These are phyloP conservation scores for Turdus rufiventris DNA, from an alignment of 2,113 vertebrate genomes.

Conservation along the genomic window DNA sequence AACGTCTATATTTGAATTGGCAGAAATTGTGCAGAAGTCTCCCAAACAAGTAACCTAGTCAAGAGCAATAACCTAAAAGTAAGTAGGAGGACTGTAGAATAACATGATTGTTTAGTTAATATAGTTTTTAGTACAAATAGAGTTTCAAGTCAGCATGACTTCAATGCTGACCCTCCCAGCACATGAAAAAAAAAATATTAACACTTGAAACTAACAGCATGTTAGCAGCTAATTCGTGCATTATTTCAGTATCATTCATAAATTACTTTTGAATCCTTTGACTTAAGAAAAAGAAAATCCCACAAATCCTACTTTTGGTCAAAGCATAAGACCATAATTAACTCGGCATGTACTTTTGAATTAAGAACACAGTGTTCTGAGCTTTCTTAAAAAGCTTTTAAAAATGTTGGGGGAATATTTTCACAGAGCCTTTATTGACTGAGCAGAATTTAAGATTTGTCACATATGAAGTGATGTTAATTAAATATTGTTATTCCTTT, in stretches of 20 bases:
- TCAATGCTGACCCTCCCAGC: constrained; percentile 43
- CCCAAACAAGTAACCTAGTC: constrained; percentile 30
- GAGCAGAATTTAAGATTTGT: constrained; percentile 72
- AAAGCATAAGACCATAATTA: constrained; percentile 75
- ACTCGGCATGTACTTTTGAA: constrained; percentile 73
- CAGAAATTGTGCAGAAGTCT: neutral
- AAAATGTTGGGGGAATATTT: constrained; percentile 55
- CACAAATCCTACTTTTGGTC: constrained; percentile 67
- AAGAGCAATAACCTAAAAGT: constrained; percentile 34
- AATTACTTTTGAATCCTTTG: constrained; percentile 69
- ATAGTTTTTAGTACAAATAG: constrained; percentile 33
- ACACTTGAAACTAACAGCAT: constrained; percentile 57
- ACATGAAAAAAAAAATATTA: constrained; percentile 34
- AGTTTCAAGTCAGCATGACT: constrained; percentile 37
- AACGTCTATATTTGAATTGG: neutral
- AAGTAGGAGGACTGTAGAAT: constrained; percentile 41
- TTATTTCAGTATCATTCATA: constrained; percentile 72
- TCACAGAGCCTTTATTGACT: constrained; percentile 56
- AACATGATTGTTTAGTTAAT: constrained; percentile 47
- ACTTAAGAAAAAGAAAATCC: constrained; percentile 68
- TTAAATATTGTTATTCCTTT: constrained; percentile 66
- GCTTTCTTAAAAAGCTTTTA: constrained; percentile 62
- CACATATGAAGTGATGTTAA: constrained; percentile 66
- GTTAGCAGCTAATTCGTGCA: constrained; percentile 62
- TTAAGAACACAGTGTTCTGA: constrained; percentile 73